phyloP scores from a whole-genome alignment of 2,888 invertebrate species.

The Phengaris arion region DNA sequence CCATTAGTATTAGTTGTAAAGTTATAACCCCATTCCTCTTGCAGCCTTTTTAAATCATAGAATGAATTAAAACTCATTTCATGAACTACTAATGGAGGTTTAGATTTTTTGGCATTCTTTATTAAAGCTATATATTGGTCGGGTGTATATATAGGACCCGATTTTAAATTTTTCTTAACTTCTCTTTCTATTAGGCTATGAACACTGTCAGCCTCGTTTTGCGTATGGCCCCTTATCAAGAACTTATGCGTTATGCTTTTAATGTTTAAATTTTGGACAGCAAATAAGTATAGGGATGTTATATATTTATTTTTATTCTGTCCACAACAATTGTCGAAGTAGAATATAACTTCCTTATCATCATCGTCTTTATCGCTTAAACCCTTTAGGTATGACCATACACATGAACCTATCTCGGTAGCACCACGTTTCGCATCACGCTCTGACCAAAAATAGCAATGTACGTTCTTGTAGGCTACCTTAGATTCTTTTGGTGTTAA shows the following conservation, averaged over 20 bases:
- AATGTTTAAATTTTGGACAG: conserved; percentile 27
- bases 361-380: conserved; percentile 1
- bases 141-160: too few species aligned
- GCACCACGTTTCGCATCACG: conserved; percentile 39
- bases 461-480: conserved; percentile 31
- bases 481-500: conserved; percentile 23
- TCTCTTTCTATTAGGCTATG: too few species aligned
- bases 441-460: conserved; percentile 41
- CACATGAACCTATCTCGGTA: conserved; percentile 38
- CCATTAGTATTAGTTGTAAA: too few species aligned
- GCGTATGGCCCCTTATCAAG: conserved; percentile 23
- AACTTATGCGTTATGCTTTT: conserved; percentile 31
- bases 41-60: too few species aligned
- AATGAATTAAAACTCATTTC: too few species aligned
- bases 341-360: conserved; percentile 27
- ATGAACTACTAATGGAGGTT: too few species aligned
- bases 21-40: too few species aligned
- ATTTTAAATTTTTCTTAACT: too few species aligned
- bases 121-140: too few species aligned
- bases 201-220: conserved; percentile 40
- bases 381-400: conserved; percentile 35
- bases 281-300: conserved; percentile 29
- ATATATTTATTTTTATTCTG: conserved; percentile 36
- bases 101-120: too few species aligned
- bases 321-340: conserved; percentile 33